Evolutionary conservation across 2,113 vertebrate genomes (phyloP), one percentile per base, ranked within the genome.

Genomic region (Cynocephalus volans): DNA sequence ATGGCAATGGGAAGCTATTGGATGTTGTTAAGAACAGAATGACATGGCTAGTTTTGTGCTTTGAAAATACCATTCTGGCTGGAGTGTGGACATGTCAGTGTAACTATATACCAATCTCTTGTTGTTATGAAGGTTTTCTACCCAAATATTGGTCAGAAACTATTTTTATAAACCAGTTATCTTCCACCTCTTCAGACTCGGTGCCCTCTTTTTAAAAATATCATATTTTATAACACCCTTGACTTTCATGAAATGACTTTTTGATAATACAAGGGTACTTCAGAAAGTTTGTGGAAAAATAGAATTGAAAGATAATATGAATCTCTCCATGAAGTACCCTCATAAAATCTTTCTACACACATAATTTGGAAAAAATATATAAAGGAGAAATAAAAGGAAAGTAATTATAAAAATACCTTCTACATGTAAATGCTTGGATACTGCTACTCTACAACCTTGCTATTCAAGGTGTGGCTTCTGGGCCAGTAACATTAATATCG

Each of bases 51-150:
- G 45, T 54, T 69, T 81, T 89, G 48, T 77, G 56, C 73, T 88
- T 84, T 81, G 85, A 90, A 96, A 97, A 82, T 90, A 64, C 11
- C 36, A 64, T 95, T 96, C 36, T 97, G 41, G 45, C 79, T 48
- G 0, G 41, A 70, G 0, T 88, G n/a, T 82, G 67, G 54, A 52
- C 28, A 50, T 73, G 11, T 41, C 69, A 72, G 19, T 67, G 15
- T 96, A 76, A 88, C 94, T 76, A 75, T 60, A 65, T 77, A 81
- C 3, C 64, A 70, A 9, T 92, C 8, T 88, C 60, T 31, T 4
- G 8, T 91, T 89, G 28, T 79, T 75, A 26, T 79, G 67, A 96
- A 91, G 31, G 7, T 82, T 3, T 81, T 82, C 50, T 17, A 54
- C 54, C 31, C 73, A 81, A 17, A 65, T 91, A n/a, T 70, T 92